Evolutionary conservation across 35 echinoderm and acorn worm genomes (phyloP).

Genomic region (Strongylocentrotus purpuratus): DNA sequence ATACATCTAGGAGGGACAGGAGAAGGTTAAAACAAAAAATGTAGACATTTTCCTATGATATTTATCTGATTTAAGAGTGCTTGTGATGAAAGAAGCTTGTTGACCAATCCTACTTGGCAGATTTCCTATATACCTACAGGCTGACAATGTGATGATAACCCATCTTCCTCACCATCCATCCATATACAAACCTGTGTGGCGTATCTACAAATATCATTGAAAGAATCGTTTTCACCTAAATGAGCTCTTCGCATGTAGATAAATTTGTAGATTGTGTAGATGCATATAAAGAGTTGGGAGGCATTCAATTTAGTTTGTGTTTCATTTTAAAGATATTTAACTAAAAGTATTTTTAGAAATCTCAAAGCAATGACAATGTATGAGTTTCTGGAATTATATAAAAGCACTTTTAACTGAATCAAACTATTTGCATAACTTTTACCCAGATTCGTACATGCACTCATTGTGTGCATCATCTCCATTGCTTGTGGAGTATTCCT

Average conservation of each 20-base stretch:
- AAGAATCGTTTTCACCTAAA: neutral
- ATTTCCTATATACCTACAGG: neutral
- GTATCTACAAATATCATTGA: neutral
- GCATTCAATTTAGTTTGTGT: neutral
- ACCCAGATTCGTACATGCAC: too few relatives aligned
- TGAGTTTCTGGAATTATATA: too few relatives aligned
- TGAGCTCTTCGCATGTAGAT: too few relatives aligned
- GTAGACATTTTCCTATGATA: neutral
- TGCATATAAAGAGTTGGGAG: neutral
- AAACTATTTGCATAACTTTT: too few relatives aligned
- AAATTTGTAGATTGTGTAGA: neutral
- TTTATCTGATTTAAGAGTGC: neutral
- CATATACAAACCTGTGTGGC: neutral
- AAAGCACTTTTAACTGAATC: too few relatives aligned
- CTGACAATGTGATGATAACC: slow-evolving; percentile 9
- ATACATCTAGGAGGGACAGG: neutral
- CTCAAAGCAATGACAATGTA: too few relatives aligned
- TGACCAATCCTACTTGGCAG: neutral
- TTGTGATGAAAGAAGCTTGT: neutral
- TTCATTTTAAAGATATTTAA: neutral
- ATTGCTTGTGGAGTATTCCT: too few relatives aligned
- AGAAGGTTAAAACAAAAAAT: neutral
- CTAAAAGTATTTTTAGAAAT: too few relatives aligned
- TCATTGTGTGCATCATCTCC: too few relatives aligned
- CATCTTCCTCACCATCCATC: neutral